Base-by-base conservation (phyloP, 2,797 vertebrate genomes). In the Mormyrops boulengeri region DNA sequence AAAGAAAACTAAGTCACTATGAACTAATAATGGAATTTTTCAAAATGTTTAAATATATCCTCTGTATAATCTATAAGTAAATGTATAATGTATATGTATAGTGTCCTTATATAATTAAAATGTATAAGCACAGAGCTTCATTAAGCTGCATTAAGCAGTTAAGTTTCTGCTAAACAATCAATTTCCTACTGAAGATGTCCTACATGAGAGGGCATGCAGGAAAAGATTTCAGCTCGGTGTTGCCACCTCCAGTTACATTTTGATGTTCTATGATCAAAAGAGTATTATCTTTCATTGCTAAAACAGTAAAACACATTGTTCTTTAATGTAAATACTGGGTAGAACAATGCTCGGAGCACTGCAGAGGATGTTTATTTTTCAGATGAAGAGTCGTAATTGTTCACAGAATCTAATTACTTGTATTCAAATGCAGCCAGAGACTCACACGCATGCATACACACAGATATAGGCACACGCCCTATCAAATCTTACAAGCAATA, bases 321-420 rank as follows among this genome's bases (percentile, higher is more conserved):
- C 44, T 49, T 50, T 22, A 11, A 85, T 50, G 47, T 85, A 85
- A 85, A 85, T 49, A 85, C 41, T 49, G 41, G 47, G 41, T 50
- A 49, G 50, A 50, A 26, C 82, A 85, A 85, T 85, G 82, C 47
- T 52, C 0, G 11, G 47, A 22, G n/a, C 41, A 49, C 47, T 52
- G 19, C 47, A 52, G 47, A 49, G 47, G 8, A 50, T 85, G 44
- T 52, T 85, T 80, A 80, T 85, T 85, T 85, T 50, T 85, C 47
- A 85, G 47, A 52, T 85, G 9, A 84, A 84, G 41, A 50, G 11
- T 85, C 3, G 22, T 87, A 34, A 26, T 57, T 30, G 22, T 87
- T 87, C n/a, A 34, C 17, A 87, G 47, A 87, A 57, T 85, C 19
- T 84, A 88, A 90, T 85, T 88, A 57, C 30, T 87, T 90, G 30